phyloP scores from a whole-genome alignment of 2,113 vertebrate species.

The Datnioides undecimradiatus region DNA sequence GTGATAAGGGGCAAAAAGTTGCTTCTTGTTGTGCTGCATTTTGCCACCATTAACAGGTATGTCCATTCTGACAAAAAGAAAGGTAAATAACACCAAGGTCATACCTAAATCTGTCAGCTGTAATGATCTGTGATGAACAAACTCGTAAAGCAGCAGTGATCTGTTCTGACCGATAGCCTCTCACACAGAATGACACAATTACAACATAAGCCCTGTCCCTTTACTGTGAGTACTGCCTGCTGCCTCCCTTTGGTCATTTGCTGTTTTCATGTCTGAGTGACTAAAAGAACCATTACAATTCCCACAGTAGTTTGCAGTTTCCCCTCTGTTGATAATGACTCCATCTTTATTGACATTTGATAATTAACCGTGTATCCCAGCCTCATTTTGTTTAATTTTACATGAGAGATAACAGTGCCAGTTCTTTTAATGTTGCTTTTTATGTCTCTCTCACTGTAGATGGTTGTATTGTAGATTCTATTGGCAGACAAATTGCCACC shows the following conservation, averaged over 20 bases:
- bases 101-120: too few species aligned
- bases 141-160: neutral
- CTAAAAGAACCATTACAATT: slow-evolving; percentile 1
- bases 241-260: slow-evolving; percentile 3
- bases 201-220: neutral
- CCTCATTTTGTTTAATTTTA: neutral
- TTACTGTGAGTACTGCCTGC: neutral
- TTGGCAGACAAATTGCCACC: slow-evolving; percentile 22
- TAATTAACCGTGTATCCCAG: neutral
- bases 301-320: too few species aligned
- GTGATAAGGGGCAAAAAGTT: too few species aligned
- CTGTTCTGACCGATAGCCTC: neutral
- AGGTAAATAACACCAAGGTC: too few species aligned
- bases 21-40: too few species aligned
- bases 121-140: slow-evolving; percentile 3
- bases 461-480: neutral
- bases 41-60: neutral
- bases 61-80: too few species aligned
- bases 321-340: neutral
- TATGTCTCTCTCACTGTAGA: neutral
- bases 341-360: neutral
- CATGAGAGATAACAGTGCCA: neutral
- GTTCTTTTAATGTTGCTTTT: neutral
- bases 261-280: slow-evolving; percentile 5
- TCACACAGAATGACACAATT: neutral